phyloP scores from a whole-genome alignment of 2,888 invertebrate species.

The Encarsia formosa region DNA sequence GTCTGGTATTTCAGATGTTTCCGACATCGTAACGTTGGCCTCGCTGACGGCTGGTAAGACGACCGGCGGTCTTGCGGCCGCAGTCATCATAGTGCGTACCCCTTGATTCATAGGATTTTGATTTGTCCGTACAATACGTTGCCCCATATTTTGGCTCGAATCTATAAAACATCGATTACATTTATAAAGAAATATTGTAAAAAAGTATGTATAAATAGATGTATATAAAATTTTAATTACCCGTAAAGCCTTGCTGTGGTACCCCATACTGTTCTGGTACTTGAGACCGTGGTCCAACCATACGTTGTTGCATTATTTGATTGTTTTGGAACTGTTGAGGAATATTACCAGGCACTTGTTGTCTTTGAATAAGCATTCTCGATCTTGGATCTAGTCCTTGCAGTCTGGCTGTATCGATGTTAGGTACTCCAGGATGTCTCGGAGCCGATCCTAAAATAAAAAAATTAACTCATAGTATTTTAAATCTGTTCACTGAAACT shows the following conservation, averaged over 20 bases:
- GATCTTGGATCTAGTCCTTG: constrained; percentile 57
- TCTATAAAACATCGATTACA: no score
- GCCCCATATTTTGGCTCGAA: no score
- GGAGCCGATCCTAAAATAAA: constrained; percentile 39
- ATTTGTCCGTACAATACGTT: constrained; percentile 42
- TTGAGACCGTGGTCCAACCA: constrained; percentile 41
- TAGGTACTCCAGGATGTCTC: constrained; percentile 40
- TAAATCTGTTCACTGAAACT: no score
- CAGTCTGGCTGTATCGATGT: constrained; percentile 51
- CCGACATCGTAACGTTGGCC: constrained; percentile 40
- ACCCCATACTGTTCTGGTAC: constrained; percentile 45
- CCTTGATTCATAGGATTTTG: constrained; percentile 42
- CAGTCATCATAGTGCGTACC: constrained; percentile 40
- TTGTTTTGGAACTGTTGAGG: constrained; percentile 44
- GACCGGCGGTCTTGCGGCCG: constrained; percentile 40
- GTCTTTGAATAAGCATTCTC: constrained; percentile 55
- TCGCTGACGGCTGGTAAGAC: constrained; percentile 42
- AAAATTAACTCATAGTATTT: no score
- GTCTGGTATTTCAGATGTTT: constrained; percentile 61
- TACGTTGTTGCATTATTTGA: constrained; percentile 44
- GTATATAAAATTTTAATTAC: constrained; percentile 26
- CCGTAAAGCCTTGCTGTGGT: constrained; percentile 42
- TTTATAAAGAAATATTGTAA: not conserved
- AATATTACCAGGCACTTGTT: constrained; percentile 40
- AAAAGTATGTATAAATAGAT: not conserved